Conservation (phyloP, 2,888 invertebrate genomes). For the Diadromus collaris region DNA sequence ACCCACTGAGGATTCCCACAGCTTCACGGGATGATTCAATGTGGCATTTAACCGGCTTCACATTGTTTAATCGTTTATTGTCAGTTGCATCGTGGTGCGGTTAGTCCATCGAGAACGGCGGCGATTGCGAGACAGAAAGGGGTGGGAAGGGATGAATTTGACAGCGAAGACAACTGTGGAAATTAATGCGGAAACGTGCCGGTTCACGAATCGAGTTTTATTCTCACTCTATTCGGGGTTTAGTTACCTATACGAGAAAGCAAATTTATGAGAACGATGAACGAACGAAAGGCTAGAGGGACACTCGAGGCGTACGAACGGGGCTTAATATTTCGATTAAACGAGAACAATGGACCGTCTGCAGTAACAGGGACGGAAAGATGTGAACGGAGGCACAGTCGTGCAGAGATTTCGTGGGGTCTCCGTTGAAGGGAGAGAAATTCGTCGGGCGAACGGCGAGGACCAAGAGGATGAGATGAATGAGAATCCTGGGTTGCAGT, state of each 20-base stretch:
- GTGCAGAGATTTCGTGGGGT: background rate
- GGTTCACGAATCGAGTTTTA: background rate
- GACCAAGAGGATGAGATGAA: conserved; percentile 1
- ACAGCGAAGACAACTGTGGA: conserved; percentile 13
- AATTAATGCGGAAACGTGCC: conserved; percentile 15
- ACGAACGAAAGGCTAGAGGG: conserved; percentile 47
- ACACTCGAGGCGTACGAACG: conserved; percentile 58
- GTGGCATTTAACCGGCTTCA: background rate
- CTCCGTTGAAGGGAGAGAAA: conserved; percentile 6
- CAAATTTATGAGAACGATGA: conserved; percentile 43
- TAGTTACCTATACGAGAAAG: background rate
- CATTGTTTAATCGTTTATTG: conserved; percentile 35
- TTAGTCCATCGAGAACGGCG: conserved; percentile 48
- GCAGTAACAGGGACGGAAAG: conserved; percentile 45
- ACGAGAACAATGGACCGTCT: conserved; percentile 69
- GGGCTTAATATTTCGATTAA: conserved; percentile 72
- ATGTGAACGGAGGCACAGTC: conserved; percentile 21
- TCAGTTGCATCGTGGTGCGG: background rate
- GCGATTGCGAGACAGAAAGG: conserved; percentile 11
- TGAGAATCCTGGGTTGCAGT: background rate
- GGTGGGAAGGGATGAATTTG: background rate
- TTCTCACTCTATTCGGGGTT: background rate
- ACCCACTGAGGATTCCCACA: background rate
- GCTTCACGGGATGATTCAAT: conserved; percentile 17
- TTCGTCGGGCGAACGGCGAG: background rate